A percentile compares a stretch with the other conserved stretches of the same genome.
Conservation (phyloP, 2,888 invertebrate species). For the Hypolimnas misippus region DNA sequence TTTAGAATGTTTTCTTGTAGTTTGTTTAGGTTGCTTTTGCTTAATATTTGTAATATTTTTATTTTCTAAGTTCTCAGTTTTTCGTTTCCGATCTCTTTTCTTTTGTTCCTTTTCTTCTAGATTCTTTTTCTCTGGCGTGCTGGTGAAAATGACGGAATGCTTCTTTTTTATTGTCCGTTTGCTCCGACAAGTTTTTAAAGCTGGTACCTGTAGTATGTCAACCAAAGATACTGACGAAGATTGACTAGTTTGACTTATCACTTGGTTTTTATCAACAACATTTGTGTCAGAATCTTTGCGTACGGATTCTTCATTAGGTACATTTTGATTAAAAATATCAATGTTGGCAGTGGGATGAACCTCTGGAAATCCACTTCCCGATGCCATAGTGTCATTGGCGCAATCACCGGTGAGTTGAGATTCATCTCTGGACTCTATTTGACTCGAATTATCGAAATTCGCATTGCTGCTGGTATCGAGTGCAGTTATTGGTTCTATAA, state of each 20-base stretch:
- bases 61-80: background rate
- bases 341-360: constrained; percentile 3
- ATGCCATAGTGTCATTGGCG: constrained; percentile 19
- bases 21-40: constrained; percentile 9
- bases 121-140: constrained; percentile 24
- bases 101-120: constrained; percentile 27
- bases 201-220: constrained; percentile 13
- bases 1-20: constrained; percentile 21
- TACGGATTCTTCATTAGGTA: constrained; percentile 3
- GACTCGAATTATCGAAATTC: constrained; percentile 8
- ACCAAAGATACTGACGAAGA: constrained; percentile 23
- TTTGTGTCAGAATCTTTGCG: constrained; percentile 11
- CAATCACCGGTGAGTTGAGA: constrained; percentile 26
- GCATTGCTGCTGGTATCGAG: background rate
- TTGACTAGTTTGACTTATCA: constrained; percentile 28
- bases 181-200: constrained; percentile 5
- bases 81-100: constrained; percentile 12
- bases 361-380: no score
- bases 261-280: constrained; percentile 26
- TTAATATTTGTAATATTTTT: background rate
- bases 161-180: constrained; percentile 7
- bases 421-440: constrained; percentile 26
- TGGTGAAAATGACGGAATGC: constrained; percentile 9
- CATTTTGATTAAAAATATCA: constrained; percentile 4
- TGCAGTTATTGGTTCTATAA: constrained; percentile 11